phyloP scores from a whole-genome alignment of 2,113 vertebrate species.

The Eublepharis macularius region DNA sequence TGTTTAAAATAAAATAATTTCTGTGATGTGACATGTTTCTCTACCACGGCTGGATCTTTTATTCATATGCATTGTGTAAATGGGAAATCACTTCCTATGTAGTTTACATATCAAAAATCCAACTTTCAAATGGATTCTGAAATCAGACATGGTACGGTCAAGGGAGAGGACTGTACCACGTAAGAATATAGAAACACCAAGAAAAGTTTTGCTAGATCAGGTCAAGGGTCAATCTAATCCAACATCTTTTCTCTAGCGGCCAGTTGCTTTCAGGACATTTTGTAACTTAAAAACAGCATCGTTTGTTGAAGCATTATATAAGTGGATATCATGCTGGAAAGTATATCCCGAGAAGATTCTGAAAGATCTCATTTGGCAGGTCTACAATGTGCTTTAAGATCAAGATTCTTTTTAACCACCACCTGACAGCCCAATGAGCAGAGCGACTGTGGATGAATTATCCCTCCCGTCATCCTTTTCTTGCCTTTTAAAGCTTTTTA shows the following conservation, averaged over 20 bases:
- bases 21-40: neutral
- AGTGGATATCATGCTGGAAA: neutral
- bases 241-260: neutral
- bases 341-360: neutral
- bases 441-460: neutral
- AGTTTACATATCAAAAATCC: neutral
- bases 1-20: too few relatives aligned
- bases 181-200: neutral
- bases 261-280: neutral
- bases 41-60: neutral
- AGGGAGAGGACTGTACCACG: neutral
- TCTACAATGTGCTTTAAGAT: neutral
- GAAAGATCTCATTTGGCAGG: neutral
- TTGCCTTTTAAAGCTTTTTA: slow-evolving; percentile 4
- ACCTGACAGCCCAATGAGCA: neutral
- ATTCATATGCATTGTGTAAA: neutral
- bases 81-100: neutral
- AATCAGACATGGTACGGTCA: neutral
- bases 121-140: neutral
- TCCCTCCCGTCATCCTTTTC: neutral
- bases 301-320: neutral
- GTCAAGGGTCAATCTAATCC: neutral
- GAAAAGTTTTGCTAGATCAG: neutral
- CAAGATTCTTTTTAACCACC: neutral
- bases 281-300: neutral